Evolutionary conservation across 1,140 invertebrate genomes (phyloP), one percentile per base, ranked within the genome.

Genomic region (Drosophila parvula): DNA sequence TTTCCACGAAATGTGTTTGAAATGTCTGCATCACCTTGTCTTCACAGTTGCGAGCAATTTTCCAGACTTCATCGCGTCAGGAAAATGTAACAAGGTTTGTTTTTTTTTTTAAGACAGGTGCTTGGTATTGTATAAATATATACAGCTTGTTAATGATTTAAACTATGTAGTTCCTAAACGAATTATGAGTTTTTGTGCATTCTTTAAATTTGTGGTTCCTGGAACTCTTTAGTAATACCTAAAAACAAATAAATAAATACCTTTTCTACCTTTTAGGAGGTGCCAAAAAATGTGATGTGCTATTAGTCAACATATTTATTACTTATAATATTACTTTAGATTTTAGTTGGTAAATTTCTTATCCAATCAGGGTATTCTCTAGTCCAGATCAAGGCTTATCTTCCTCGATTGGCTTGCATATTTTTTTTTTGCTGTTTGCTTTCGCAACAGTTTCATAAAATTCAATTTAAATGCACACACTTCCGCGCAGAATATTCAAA

Each of bases 391-490:
- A 4, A 5, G 8, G 1, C 3, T 12, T 4, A 3, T 8, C 18
- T 8, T 3, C 34, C 22, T 22, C 22, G 22, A 22, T 22, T 22
- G 22, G 1, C 22, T 22, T 12, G 18, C 5, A 38, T 50, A 50
- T 67, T 50, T 50, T 65, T 67, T 50, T 63, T 43, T 14, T 30
- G 6, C 4, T 30, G 11, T 67, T 57, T 57, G 34, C 50, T 34
- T 18, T 57, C 0, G 41, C 43, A 71, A 69, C 50, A 69, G 47
- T 69, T 69, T 58, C 51, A 71, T 70, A 70, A 71, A 71, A 59
- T 71, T 71, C 68, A 71, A 71, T 71, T 71, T 71, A 58, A 71
- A 50, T 71, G 51, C 68, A 71, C 65, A 71, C 65, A 50, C 30
- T 30, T 8, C 14, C 44, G 44, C 36, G 41, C 36, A 10, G 30